Evolutionary conservation across 2,797 vertebrate genomes (phyloP).

Genomic region (Gadopsis marmoratus): DNA sequence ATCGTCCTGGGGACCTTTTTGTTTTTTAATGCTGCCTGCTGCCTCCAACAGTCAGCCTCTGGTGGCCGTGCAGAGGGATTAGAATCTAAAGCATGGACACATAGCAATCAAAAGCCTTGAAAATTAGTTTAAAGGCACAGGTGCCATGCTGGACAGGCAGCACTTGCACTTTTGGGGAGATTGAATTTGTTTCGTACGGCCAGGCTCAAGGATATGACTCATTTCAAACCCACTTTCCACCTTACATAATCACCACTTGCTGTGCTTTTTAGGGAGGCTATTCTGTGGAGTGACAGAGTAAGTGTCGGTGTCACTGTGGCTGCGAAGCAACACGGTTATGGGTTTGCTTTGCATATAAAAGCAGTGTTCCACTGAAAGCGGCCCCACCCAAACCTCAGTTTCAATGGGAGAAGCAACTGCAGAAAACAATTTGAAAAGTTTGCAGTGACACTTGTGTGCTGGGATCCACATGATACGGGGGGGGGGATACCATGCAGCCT

Average conservation of each 20-base stretch:
- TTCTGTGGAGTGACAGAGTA: constrained; percentile 46
- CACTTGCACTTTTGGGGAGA: constrained; percentile 48
- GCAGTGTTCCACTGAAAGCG: neutral
- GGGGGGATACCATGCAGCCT: neutral
- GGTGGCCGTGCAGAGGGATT: constrained; percentile 36
- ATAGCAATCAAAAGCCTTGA: constrained; percentile 54
- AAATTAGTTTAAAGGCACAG: constrained; percentile 52
- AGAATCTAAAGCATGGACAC: constrained; percentile 51
- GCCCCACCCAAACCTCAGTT: neutral
- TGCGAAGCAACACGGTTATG: constrained; percentile 22
- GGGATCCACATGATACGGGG: neutral
- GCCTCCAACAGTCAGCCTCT: constrained; percentile 25
- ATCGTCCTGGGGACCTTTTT: constrained; percentile 36
- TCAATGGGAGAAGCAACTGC: neutral
- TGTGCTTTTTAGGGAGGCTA: constrained; percentile 36
- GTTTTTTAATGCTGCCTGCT: constrained; percentile 26
- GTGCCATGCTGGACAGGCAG: constrained; percentile 31
- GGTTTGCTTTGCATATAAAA: constrained; percentile 54
- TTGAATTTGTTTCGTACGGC: constrained; percentile 57
- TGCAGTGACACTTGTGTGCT: neutral
- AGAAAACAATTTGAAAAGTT: constrained; percentile 14
- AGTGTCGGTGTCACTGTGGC: constrained; percentile 41
- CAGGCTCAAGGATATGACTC: constrained; percentile 56
- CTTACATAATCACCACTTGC: constrained; percentile 56
- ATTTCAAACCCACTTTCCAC: constrained; percentile 54